A percentile compares a stretch with the other conserved stretches of the same genome.
Evolutionary conservation across 2,113 vertebrate genomes (phyloP).

Genomic region (zebrafish (Danio rerio)): GRCz12tu NC_133182.1:78084001-78084500

Average conservation of each 20-base stretch:
- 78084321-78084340: background rate
- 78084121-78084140: no score
- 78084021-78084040: no score
- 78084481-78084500: constrained; percentile 96
- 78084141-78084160: no score
- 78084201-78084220: background rate
- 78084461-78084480: constrained; percentile 97
- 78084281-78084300: constrained; percentile 85
- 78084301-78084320: background rate
- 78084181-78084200: background rate
- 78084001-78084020: no score
- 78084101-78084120: no score
- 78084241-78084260: constrained; percentile 94
- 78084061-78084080: no score
- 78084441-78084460: constrained; percentile 94
- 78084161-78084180: no score
- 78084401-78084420: constrained; percentile 94
- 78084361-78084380: constrained; percentile 80
- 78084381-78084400: constrained; percentile 93
- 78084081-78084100: no score
- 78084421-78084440: constrained; percentile 94
- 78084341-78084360: background rate
- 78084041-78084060: no score
- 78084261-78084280: constrained; percentile 82
- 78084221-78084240: constrained; percentile 84